Evolutionary conservation across 2,888 invertebrate species (phyloP).

Genomic region (Agonopterix arenella): DNA sequence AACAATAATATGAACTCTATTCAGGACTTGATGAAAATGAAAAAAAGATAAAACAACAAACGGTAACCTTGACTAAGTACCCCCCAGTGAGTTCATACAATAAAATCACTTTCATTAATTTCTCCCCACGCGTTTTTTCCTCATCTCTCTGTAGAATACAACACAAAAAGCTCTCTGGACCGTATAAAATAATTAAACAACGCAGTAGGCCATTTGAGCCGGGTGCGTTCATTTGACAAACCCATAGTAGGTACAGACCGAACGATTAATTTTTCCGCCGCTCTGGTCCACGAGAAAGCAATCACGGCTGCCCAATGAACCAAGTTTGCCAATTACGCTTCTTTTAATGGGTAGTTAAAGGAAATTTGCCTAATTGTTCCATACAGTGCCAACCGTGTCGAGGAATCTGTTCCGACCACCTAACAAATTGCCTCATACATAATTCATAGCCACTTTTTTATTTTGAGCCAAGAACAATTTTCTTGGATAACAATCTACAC

Average conservation of each 20-base stretch:
- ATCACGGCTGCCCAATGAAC: conserved; percentile 59
- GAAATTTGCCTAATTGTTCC: conserved; percentile 53
- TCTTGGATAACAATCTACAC: conserved; percentile 10
- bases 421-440: conserved; percentile 32
- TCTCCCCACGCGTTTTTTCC: too few species aligned
- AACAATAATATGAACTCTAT: too few species aligned
- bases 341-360: conserved; percentile 57
- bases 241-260: conserved; percentile 32
- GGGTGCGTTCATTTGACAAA: conserved; percentile 29
- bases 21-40: too few species aligned
- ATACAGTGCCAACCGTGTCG: conserved; percentile 37
- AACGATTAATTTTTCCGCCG: conserved; percentile 51
- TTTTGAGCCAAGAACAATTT: conserved; percentile 13
- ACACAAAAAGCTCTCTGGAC: too few species aligned
- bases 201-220: background rate
- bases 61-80: too few species aligned
- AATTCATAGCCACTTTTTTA: conserved; percentile 22
- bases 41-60: too few species aligned
- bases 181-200: too few species aligned
- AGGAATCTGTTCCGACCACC: conserved; percentile 19
- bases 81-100: background rate
- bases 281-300: conserved; percentile 47
- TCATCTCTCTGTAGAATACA: too few species aligned
- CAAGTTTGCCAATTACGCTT: conserved; percentile 63
- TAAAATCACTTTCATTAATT: background rate